A percentile compares a stretch with the other conserved stretches of the same genome.
Evolutionary conservation across 2,888 invertebrate genomes (phyloP).

Genomic region (Scaptomyza tumidula): DNA sequence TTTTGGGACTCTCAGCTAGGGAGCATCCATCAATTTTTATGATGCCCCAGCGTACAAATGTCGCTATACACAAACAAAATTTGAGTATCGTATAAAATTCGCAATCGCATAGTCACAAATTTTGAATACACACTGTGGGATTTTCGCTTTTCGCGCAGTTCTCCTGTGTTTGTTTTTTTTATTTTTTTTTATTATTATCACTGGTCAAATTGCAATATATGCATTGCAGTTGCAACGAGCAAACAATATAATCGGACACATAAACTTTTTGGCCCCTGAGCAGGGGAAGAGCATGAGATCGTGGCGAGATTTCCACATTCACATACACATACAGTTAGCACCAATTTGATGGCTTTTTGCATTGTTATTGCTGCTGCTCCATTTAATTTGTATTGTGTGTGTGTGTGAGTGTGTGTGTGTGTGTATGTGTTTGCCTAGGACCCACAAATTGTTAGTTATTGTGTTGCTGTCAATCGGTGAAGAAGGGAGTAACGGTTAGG

Average conservation of each 20-base stretch:
- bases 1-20: constrained; percentile 6
- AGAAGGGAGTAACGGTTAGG: not conserved
- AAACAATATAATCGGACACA: constrained; percentile 33
- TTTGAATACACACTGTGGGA: constrained; percentile 44
- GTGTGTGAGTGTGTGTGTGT: constrained; percentile 57
- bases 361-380: constrained; percentile 71
- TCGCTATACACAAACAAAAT: constrained; percentile 15
- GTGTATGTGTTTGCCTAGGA: constrained; percentile 47
- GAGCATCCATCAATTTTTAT: constrained; percentile 75
- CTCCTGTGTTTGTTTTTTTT: constrained; percentile 7
- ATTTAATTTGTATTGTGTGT: constrained; percentile 63
- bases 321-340: constrained; percentile 50
- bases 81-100: not conserved
- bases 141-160: not conserved
- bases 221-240: constrained; percentile 17
- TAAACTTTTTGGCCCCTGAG: constrained; percentile 31
- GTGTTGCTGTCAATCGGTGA: constrained; percentile 19
- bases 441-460: constrained; percentile 39
- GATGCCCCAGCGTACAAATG: constrained; percentile 65
- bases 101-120: constrained; percentile 28
- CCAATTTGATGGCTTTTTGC: constrained; percentile 72
- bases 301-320: constrained; percentile 49
- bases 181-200: constrained; percentile 29
- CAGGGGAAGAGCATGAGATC: constrained; percentile 3
- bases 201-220: constrained; percentile 61